phyloP scores from a whole-genome alignment of 2,888 invertebrate genomes.

The Gastracanthus pulcherrimus region DNA sequence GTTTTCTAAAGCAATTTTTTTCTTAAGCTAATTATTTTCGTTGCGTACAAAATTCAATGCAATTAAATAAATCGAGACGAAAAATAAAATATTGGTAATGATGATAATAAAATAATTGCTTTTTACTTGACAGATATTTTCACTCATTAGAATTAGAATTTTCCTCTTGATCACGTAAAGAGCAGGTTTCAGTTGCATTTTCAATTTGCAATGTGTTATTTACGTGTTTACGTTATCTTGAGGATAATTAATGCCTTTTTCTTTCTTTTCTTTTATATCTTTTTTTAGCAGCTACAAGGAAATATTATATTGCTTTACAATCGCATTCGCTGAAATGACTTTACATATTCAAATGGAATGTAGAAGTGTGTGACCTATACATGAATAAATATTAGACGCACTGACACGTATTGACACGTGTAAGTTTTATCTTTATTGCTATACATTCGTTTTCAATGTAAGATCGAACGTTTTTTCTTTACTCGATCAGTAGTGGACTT shows the following conservation, averaged over 20 bases:
- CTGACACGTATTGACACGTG: conserved; percentile 44
- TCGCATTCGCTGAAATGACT: conserved; percentile 35
- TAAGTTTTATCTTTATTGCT: conserved; percentile 52
- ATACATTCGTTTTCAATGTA: conserved; percentile 36
- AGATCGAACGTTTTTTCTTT: not conserved
- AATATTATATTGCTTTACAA: not conserved
- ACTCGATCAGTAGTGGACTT: not conserved
- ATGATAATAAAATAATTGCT: too few relatives aligned
- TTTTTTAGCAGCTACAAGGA: not conserved
- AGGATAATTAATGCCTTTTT: not conserved
- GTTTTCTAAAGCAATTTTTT: not conserved
- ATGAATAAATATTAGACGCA: conserved; percentile 45
- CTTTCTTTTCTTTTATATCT: not conserved
- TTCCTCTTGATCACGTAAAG: not conserved
- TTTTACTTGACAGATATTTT: too few relatives aligned
- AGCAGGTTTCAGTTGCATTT: not conserved
- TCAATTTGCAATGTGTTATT: not conserved
- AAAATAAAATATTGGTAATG: too few relatives aligned
- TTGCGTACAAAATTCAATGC: too few relatives aligned
- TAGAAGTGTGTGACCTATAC: conserved; percentile 17
- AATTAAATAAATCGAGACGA: too few relatives aligned
- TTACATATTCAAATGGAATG: conserved; percentile 51
- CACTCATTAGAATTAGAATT: not conserved
- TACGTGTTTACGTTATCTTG: conserved; percentile 1
- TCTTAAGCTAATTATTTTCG: not conserved